These are phyloP conservation scores for Teleogryllus oceanicus DNA, from an alignment of 2,888 invertebrate genomes.

Conservation along the genomic window DNA sequence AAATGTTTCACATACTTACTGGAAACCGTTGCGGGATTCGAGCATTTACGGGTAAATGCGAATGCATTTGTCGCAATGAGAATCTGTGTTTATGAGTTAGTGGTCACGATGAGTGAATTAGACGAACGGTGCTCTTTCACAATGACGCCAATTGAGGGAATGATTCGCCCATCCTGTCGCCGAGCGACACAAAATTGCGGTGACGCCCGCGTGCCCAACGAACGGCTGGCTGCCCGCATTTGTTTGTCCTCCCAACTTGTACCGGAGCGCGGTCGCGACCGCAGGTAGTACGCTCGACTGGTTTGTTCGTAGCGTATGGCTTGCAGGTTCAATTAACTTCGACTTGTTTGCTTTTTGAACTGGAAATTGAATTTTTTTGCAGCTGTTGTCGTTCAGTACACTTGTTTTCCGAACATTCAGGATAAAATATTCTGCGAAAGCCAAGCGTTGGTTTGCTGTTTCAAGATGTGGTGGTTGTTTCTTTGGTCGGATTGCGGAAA, in stretches of 20 bases:
- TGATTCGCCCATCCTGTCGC: neutral
- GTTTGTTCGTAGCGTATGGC: conserved; percentile 8
- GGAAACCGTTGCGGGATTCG: no score
- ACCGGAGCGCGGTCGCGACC: neutral
- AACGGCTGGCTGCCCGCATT: neutral
- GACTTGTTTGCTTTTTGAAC: conserved; percentile 8
- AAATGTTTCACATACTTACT: no score
- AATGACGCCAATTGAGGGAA: neutral
- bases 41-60: no score
- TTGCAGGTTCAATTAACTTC: conserved; percentile 18
- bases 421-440: no score
- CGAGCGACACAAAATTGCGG: neutral
- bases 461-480: no score
- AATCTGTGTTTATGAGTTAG: neutral
- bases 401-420: no score
- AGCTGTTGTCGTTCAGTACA: neutral
- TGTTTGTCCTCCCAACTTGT: neutral
- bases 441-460: no score
- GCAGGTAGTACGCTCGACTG: neutral
- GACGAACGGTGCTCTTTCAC: neutral
- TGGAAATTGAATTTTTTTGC: conserved; percentile 9
- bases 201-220: no score
- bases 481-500: no score
- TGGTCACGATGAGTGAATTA: neutral
- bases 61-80: neutral